Percentiles rank a stretch among this genome's conserved stretches.
phyloP scores from a whole-genome alignment of 2,113 vertebrate species.

The Corvus cornix region DNA sequence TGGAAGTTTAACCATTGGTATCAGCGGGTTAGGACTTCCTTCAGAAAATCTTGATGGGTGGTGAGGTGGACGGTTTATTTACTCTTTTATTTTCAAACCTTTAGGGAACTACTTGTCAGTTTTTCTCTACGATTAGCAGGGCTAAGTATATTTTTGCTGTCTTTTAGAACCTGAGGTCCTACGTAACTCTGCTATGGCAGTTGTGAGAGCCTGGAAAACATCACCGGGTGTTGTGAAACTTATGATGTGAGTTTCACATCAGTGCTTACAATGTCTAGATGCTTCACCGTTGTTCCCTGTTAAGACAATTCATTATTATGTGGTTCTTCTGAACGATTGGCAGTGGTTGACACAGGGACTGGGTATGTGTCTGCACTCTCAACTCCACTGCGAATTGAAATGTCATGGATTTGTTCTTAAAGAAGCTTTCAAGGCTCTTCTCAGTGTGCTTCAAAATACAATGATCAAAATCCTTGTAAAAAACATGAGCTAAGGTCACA shows the following conservation, averaged over 20 bases:
- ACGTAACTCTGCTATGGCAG: neutral
- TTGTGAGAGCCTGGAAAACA: neutral
- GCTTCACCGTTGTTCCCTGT: neutral
- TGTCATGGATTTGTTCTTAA: neutral
- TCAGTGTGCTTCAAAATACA: neutral
- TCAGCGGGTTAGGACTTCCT: neutral
- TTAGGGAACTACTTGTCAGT: neutral
- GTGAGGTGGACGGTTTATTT: neutral
- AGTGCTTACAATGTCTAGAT: neutral
- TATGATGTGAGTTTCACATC: neutral
- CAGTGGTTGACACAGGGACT: neutral
- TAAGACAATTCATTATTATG: neutral
- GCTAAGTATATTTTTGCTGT: neutral
- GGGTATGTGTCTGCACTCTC: neutral
- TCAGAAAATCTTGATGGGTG: neutral
- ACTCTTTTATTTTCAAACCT: neutral
- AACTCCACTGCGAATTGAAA: neutral
- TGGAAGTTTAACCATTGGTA: neutral
- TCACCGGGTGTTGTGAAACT: neutral
- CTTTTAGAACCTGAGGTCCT: neutral
- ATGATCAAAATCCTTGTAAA: neutral
- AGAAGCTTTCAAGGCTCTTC: neutral
- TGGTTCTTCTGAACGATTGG: neutral
- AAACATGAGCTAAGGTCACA: neutral
- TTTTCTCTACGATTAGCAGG: neutral